phyloP scores from a whole-genome alignment of 2,888 invertebrate species.

The Actias luna region DNA sequence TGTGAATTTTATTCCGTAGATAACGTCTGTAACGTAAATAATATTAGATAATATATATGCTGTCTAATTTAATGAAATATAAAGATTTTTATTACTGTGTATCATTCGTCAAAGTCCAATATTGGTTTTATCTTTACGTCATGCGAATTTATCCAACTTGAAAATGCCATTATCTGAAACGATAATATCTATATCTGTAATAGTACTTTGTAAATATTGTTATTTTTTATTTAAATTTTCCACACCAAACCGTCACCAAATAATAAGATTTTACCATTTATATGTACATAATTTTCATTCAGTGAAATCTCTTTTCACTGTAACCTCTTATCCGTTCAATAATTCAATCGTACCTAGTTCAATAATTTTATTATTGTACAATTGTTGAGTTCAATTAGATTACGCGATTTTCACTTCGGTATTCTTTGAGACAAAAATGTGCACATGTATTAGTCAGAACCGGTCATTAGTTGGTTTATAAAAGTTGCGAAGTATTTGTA shows the following conservation, averaged over 20 bases:
- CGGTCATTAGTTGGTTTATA: not conserved
- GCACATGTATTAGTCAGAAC: not conserved
- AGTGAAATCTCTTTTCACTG: too few relatives aligned
- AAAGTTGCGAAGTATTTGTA: not conserved
- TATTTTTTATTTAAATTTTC: not conserved
- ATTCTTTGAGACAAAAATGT: not conserved
- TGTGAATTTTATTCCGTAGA: conserved; percentile 8
- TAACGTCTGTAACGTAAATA: not conserved
- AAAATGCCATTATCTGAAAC: not conserved
- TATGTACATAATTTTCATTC: too few relatives aligned
- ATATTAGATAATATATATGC: conserved; percentile 5
- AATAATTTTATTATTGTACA: too few relatives aligned
- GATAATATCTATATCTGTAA: not conserved
- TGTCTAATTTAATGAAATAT: conserved; percentile 35
- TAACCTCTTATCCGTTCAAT: too few relatives aligned
- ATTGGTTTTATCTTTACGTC: conserved; percentile 17
- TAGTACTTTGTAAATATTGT: not conserved
- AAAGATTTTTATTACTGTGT: conserved; percentile 31
- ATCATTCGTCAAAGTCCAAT: conserved; percentile 35
- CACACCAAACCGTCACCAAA: not conserved
- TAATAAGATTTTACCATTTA: not conserved
- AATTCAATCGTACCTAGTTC: too few relatives aligned
- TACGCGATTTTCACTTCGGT: not conserved
- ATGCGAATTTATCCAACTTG: conserved; percentile 10
- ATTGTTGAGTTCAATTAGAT: too few relatives aligned